These are phyloP conservation scores for Galemys pyrenaicus DNA, from an alignment of 2,113 vertebrate genomes.

Conservation along the genomic window DNA sequence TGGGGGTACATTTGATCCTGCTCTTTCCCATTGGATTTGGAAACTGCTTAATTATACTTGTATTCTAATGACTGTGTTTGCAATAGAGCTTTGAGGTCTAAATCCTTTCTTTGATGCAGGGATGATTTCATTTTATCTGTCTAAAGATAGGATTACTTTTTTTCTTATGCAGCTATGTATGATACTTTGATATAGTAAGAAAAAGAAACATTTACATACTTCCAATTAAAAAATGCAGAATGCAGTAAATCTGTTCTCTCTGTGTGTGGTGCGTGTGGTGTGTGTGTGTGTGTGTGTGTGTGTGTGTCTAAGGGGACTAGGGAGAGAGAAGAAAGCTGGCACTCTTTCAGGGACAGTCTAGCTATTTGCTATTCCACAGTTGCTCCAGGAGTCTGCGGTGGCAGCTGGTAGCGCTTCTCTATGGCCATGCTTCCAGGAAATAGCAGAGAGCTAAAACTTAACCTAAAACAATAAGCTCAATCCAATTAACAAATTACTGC, in stretches of 20 bases:
- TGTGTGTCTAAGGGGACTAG: neutral
- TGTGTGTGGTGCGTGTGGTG: neutral
- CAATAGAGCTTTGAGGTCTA: slow-evolving; percentile 31
- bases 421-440: slow-evolving; percentile 76
- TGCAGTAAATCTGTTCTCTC: neutral
- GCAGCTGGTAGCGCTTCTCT: slow-evolving; percentile 75
- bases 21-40: slow-evolving; percentile 65
- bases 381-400: slow-evolving; percentile 75
- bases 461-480: slow-evolving; percentile 73
- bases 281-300: neutral
- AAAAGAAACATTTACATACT: neutral
- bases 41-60: slow-evolving; percentile 72
- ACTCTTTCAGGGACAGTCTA: slow-evolving; percentile 65
- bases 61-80: slow-evolving; percentile 51
- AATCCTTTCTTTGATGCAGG: slow-evolving; percentile 25
- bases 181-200: neutral
- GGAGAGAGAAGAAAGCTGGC: slow-evolving; percentile 44
- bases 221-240: neutral
- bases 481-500: slow-evolving; percentile 64
- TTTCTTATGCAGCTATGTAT: neutral
- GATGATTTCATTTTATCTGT: neutral
- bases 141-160: neutral
- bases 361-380: slow-evolving; percentile 79
- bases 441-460: slow-evolving; percentile 58
- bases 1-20: slow-evolving; percentile 69